Percentiles rank a stretch among this genome's conserved stretches.
Evolutionary conservation across 2,888 invertebrate genomes (phyloP).

Genomic region (Drosophila conformis): DNA sequence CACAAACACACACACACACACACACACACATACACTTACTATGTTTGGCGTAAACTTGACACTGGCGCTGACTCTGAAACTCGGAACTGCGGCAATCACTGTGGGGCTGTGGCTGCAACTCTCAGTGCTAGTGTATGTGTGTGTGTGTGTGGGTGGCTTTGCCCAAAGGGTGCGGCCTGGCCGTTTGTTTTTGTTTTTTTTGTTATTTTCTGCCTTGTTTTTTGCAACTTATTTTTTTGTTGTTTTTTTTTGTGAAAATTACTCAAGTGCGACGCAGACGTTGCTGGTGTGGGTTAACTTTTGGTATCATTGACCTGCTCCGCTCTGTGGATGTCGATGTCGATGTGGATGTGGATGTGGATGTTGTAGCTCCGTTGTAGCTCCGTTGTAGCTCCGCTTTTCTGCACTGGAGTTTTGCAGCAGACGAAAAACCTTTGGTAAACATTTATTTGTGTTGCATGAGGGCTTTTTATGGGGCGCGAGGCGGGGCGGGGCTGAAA

Average conservation of each 20-base stretch:
- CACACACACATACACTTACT: conserved; percentile 23
- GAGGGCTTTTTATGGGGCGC: not conserved
- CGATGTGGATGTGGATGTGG: not conserved
- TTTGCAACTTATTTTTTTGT: conserved; percentile 8
- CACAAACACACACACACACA: conserved; percentile 19
- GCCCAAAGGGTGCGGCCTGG: conserved; percentile 65
- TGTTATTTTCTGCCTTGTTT: conserved; percentile 15
- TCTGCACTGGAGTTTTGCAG: conserved; percentile 34
- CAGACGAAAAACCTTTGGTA: conserved; percentile 39
- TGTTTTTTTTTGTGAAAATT: conserved; percentile 66
- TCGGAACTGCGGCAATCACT: conserved; percentile 7
- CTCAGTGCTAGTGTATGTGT: conserved; percentile 1
- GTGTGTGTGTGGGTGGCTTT: conserved; percentile 33
- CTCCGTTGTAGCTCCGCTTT: conserved; percentile 22
- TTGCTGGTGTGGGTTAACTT: conserved; percentile 70
- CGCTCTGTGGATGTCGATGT: conserved; percentile 36
- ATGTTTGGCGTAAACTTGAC: conserved; percentile 77
- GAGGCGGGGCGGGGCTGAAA: not conserved
- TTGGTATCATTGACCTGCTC: conserved; percentile 80
- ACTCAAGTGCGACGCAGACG: conserved; percentile 76
- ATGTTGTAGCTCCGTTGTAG: not conserved
- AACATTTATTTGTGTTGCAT: conserved; percentile 36
- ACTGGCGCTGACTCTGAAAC: conserved; percentile 63
- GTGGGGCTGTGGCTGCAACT: conserved; percentile 16
- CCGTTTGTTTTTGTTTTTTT: conserved; percentile 32